Base-by-base conservation (phyloP, 1,140 invertebrate genomes). In the Listronotus bonariensis region DNA sequence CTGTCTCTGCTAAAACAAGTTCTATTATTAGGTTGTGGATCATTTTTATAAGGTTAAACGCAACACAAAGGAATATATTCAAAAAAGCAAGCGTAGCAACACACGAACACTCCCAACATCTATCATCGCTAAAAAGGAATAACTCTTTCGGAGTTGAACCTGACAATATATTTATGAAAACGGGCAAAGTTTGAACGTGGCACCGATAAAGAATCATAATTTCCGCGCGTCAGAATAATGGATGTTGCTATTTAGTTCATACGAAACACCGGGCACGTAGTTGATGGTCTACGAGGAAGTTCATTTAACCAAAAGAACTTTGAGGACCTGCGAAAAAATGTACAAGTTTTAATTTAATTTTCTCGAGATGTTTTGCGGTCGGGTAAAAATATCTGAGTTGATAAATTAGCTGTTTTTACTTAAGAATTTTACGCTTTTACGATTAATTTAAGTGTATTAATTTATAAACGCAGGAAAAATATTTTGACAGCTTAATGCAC, bases 161-260 rank as follows among this genome's bases (percentile, higher is more conserved):
- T 31, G 46, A 49, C 46, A 49, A 49, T 49, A 49, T 65, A 54
- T 65, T 65, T 65, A 65, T 65, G 62, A 65, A 60, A 63, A 58
- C 49, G 46, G 49, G 48, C 48, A 8, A 62, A 62, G 36, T 62
- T 62, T 53, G 17, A 52, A 68, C 63, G 67, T 62, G 58, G 61
- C 57, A 26, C 65, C 69, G 67, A 68, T 68, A 68, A 68, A 68
- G 68, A 68, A 68, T 71, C 69, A 65, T 68, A 71, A 71, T 71
- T 71, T 71, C 69, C 69, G 63, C 67, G 59, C 65, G 69, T 71
- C 69, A 68, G 68, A 60, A 65, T 71, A 71, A 71, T 71, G 69
- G 69, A 71, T 71, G 69, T 68, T 68, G 69, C 65, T 71, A 63
- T 71, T 71, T 64, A 67, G 67, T 62, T 65, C 58, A 68, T 68